These are phyloP conservation scores for Vidua chalybeata DNA, from an alignment of 2,113 vertebrate species.

Conservation along the genomic window DNA sequence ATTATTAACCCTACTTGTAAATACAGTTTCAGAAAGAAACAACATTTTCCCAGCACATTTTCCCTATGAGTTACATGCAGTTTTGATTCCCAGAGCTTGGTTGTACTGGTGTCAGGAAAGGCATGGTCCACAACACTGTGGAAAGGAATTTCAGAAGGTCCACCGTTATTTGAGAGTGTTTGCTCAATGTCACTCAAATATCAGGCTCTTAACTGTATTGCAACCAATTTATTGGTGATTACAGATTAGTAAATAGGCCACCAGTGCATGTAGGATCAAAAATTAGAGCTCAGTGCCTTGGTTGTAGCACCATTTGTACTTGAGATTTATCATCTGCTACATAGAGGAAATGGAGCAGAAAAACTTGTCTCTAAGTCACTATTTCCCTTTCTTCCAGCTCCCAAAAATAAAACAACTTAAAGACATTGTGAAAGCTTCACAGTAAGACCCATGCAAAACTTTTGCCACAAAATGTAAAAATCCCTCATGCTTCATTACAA, in stretches of 20 bases:
- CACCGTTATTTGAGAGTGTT: background rate
- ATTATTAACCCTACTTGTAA: background rate
- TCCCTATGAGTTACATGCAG: background rate
- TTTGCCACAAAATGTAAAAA: slow-evolving; percentile 61
- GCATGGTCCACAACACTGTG: background rate
- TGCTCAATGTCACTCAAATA: background rate
- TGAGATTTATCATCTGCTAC: background rate
- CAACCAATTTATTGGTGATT: background rate
- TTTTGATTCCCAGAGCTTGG: background rate
- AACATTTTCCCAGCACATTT: background rate
- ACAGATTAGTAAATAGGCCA: background rate
- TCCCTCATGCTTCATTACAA: slow-evolving; percentile 51
- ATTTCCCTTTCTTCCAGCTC: slow-evolving; percentile 38
- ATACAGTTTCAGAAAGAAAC: background rate
- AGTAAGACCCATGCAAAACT: slow-evolving; percentile 55
- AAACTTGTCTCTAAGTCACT: background rate
- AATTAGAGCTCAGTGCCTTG: background rate
- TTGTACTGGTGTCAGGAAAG: background rate
- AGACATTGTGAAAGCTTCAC: slow-evolving; percentile 35
- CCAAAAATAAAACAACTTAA: slow-evolving; percentile 43
- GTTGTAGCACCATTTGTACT: background rate
- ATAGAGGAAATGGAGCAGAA: slow-evolving; percentile 35
- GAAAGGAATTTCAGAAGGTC: background rate
- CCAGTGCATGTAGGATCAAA: background rate
- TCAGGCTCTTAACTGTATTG: background rate